Evolutionary conservation across 1,140 invertebrate genomes (phyloP), one percentile per base, ranked within the genome.

Genomic region (Lethrus apterus): DNA sequence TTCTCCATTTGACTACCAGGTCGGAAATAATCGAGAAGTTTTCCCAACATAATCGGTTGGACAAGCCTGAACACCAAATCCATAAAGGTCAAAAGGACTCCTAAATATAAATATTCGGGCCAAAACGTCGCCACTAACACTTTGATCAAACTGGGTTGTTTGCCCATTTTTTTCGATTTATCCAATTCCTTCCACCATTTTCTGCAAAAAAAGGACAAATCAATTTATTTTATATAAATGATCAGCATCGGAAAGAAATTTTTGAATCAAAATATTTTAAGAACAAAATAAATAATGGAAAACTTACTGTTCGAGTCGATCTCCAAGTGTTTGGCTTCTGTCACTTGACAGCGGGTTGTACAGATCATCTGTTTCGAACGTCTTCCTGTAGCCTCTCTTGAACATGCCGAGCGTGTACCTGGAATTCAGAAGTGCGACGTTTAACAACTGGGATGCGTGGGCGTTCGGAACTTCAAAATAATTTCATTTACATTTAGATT

Each of bases 381-480:
- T 58, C 55, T 78, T 76, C 0, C 57, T 70, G 50, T 72, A 71
- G 5, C 77, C 78, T 48, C 64, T 74, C 44, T 64, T 69, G 57
- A 80, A 77, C 46, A 78, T 60, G 2, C 63, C 67, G 33, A 73
- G 51, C 0, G 76, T 72, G 70, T 77, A 80, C 50, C 72, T 76
- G 44, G 51, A 72, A 55, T 47, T 38, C 14, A 56, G 30, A 50
- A 38, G n/a, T n/a, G n/a, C n/a, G n/a, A n/a, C n/a, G n/a, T n/a
- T n/a, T n/a, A n/a, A n/a, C n/a, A n/a, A n/a, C n/a, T n/a, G n/a
- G n/a, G n/a, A n/a, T n/a, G n/a, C n/a, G n/a, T n/a, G n/a, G n/a
- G n/a, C n/a, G n/a, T n/a, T n/a, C n/a, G n/a, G n/a, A n/a, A n/a
- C n/a, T n/a, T n/a, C n/a, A n/a, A n/a, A n/a, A n/a, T n/a, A n/a